Base-by-base conservation (phyloP, 30 jellyfish, hydroid and myxozoan species). In the Calvadosia cruxmelitensis region DNA sequence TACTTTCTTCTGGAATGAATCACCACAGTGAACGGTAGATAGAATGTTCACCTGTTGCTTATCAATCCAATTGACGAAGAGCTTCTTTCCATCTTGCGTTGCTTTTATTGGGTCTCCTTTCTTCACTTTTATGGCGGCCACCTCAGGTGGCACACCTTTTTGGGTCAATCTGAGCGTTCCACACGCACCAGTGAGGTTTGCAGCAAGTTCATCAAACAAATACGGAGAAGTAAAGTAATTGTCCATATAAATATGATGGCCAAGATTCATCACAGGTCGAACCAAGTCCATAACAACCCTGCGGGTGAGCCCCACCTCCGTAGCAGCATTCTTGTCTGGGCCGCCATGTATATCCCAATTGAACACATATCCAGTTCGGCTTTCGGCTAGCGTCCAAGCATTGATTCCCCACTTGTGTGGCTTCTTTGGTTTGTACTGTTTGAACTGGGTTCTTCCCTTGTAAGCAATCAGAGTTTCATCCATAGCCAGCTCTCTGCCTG, bases 321-420 rank as follows among this genome's bases (percentile, higher is more conserved):
- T 69, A 32, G 29, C 31, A 2, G 34, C 77, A 2, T 36, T 70
- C 2, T 33, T 33, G 33, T 36, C 71, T 2, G 20, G 10, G 29
- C 77, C 77, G 5, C 53, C 16, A 51, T 33, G 48, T 15, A 68
- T 68, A 70, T 35, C 72, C 74, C 74, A 65, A 2, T 42, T 68
- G 78, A 33, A 68, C 1, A 68, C 78, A 31, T 68, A 68, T 23
- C 78, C 78, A 1, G 74, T 34, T n/a, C n/a, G n/a, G n/a, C n/a
- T n/a, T n/a, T n/a, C n/a, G n/a, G n/a, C 31, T 42, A 10, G 49
- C 74, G 2, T 42, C 78, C 70, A 69, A n/a, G 71, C 78, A 69
- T 69, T 69, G 26, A 69, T 34, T 5, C 78, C 78, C 78, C 74
- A 33, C 36, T 69, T 69, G 24, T 69, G 78, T 0, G 78, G 72